Evolutionary conservation across 23 tunicate genomes (phyloP), one percentile per base, ranked within the genome.

Genomic region (Aplidium turbinatum): DNA sequence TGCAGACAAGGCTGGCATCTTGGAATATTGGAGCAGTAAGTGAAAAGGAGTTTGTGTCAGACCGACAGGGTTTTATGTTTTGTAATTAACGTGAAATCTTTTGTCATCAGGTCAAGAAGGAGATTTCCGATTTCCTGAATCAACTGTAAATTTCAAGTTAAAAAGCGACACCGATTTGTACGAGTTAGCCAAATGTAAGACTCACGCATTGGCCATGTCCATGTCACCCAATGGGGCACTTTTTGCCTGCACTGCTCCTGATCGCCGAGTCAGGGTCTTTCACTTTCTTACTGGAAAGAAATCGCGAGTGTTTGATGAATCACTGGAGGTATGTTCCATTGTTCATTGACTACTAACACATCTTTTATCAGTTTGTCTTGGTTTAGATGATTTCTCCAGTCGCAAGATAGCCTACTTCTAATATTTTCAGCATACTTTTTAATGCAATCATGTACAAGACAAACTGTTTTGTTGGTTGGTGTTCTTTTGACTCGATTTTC

Each of bases 101-200:
- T 26, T 7, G 13, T 4, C 31, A n/a, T 11, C 55, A 50, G 96
- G 89, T 38, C 86, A 82, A 56, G 90, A 90, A 77, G 25, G 78
- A 21, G 85, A 77, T 20, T 90, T 38, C 38, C 69, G 63, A 25
- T 87, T 83, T 47, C 95, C 95, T 3, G 39, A 63, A 46, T 40
- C 27, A 1, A 34, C 56, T 36, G 81, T 85, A 5, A 78, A 82
- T n/a, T 94, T 87, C 64, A 82, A 82, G 53, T 87, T 70, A 39
- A 94, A 94, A 78, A 87, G 85, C 0, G 85, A 94, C 52, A 94
- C 99, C 18, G 95, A 87, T 77, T 52, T 94, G 19, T 94, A 94
- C 48, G 92, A 94, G 45, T 46, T 94, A 52, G 81, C 85, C 0
- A 78, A 78, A 72, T 75, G 60, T 24, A 72, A 94, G 58, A 77